Evolutionary conservation across 2,113 vertebrate species (phyloP).

Genomic region (Ictalurus furcatus): DNA sequence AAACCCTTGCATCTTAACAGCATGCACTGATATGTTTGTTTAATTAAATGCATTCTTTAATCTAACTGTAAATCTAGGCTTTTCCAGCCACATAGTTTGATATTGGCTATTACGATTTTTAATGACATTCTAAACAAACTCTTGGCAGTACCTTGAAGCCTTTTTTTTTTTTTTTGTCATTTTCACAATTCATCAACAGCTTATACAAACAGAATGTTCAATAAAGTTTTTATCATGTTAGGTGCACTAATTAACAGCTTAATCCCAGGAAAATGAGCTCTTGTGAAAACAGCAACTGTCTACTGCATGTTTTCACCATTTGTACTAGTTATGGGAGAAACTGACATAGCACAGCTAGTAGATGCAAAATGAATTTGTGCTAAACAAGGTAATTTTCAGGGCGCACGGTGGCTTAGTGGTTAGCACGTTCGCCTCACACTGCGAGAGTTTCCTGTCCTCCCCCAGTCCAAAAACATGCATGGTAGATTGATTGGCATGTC

Average conservation of each 20-base stretch:
- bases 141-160: constrained; percentile 64
- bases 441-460: no score
- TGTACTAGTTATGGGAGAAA: neutral
- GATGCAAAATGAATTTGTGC: neutral
- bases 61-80: constrained; percentile 40
- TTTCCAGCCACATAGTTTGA: constrained; percentile 63
- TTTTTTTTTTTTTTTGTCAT: neutral
- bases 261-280: neutral
- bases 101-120: constrained; percentile 63
- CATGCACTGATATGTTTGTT: neutral
- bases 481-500: no score
- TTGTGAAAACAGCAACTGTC: neutral
- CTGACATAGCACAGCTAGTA: neutral
- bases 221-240: neutral
- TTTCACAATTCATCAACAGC: constrained; percentile 54
- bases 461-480: no score
- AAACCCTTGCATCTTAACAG: neutral
- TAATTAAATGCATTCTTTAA: neutral
- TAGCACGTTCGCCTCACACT: no score
- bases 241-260: neutral
- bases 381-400: neutral
- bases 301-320: neutral
- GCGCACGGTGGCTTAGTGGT: no score
- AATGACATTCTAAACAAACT: constrained; percentile 66
- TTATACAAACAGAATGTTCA: constrained; percentile 39